phyloP scores from a whole-genome alignment of 2,888 invertebrate genomes.

The Metopia argyrocephala region DNA sequence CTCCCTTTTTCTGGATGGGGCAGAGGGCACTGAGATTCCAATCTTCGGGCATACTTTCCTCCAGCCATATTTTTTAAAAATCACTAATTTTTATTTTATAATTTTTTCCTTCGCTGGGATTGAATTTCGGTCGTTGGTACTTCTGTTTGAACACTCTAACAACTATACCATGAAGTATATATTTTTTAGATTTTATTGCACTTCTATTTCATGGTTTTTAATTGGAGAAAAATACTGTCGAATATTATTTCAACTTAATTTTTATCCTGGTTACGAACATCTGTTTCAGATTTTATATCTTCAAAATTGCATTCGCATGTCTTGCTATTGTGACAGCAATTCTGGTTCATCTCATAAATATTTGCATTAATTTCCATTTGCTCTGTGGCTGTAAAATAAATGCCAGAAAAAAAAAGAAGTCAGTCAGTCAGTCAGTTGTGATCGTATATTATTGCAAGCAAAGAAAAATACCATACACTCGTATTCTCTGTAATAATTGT shows the following conservation, averaged over 20 bases:
- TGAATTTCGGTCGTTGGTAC: no score
- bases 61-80: no score
- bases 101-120: no score
- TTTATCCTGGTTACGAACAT: neutral
- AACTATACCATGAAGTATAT: no score
- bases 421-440: neutral
- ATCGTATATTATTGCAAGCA: neutral
- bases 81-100: no score
- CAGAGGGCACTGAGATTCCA: no score
- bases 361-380: constrained; percentile 55
- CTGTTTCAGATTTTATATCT: neutral
- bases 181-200: no score
- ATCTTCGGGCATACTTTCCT: no score
- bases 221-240: neutral
- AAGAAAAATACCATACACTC: neutral
- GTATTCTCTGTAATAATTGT: constrained; percentile 43
- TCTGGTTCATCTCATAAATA: constrained; percentile 52
- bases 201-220: no score
- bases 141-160: no score
- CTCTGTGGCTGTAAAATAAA: constrained; percentile 1
- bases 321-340: constrained; percentile 9
- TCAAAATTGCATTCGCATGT: neutral
- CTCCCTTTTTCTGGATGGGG: no score
- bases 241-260: neutral
- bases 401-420: neutral